phyloP scores from a whole-genome alignment of 2,113 vertebrate species.

The Bettongia penicillata region DNA sequence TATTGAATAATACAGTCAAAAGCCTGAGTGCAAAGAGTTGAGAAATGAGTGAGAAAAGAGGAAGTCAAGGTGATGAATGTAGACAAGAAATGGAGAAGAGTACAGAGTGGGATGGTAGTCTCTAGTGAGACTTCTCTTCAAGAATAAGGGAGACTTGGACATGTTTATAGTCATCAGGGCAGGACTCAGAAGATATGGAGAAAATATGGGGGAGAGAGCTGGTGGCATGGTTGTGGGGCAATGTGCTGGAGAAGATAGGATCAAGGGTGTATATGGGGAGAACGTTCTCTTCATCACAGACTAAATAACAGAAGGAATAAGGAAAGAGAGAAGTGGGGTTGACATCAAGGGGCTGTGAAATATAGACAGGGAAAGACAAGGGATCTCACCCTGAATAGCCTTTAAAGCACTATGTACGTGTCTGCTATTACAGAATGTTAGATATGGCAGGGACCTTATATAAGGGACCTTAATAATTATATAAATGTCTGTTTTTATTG shows the following conservation, averaged over 20 bases:
- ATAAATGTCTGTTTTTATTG: background rate
- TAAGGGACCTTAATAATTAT: background rate
- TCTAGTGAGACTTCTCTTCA: background rate
- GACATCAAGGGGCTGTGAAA: background rate
- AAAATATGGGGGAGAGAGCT: background rate
- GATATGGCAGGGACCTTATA: background rate
- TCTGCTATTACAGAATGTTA: background rate
- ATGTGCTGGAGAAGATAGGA: background rate
- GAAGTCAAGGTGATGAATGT: background rate
- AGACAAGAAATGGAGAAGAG: background rate
- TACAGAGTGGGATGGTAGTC: background rate
- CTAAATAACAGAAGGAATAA: background rate
- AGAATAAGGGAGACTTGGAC: background rate
- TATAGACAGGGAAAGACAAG: background rate
- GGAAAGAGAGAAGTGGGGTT: background rate
- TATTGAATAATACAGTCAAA: background rate
- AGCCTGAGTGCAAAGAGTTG: background rate
- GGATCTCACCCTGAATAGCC: background rate
- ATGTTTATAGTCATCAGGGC: background rate
- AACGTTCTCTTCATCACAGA: background rate
- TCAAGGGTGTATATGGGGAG: background rate
- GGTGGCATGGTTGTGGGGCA: background rate
- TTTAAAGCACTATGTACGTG: background rate
- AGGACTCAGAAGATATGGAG: background rate
- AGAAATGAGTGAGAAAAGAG: background rate